These are phyloP conservation scores for Enteromius fasciolatus DNA, from an alignment of 2,797 vertebrate species.

Conservation along the genomic window DNA sequence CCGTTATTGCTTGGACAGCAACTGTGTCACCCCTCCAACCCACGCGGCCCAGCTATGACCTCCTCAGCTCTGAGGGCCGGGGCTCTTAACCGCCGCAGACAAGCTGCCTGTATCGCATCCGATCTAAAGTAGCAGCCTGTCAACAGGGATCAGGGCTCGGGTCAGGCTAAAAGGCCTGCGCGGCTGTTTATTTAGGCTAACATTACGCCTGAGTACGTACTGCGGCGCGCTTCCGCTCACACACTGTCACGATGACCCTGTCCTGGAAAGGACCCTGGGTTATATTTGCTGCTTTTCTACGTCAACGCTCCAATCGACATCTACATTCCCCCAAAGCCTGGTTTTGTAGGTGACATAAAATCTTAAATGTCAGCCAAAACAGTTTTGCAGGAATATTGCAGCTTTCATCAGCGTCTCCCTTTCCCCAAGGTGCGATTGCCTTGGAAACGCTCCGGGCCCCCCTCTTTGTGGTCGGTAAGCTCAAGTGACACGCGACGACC, in stretches of 20 bases:
- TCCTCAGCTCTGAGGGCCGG: conserved; percentile 66
- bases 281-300: neutral
- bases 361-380: conserved; percentile 50
- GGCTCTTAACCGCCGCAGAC: conserved; percentile 73
- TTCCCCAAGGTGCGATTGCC: conserved; percentile 40
- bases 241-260: conserved; percentile 13
- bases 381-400: conserved; percentile 27
- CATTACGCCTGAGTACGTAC: conserved; percentile 25
- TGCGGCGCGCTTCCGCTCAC: neutral
- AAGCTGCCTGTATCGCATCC: conserved; percentile 63
- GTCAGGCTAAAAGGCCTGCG: conserved; percentile 37
- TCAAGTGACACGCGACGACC: conserved; percentile 53
- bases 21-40: conserved; percentile 63
- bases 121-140: conserved; percentile 72
- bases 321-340: conserved; percentile 35
- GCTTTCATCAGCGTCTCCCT: conserved; percentile 50
- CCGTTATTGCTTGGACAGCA: conserved; percentile 70
- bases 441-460: conserved; percentile 60
- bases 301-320: neutral
- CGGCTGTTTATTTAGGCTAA: conserved; percentile 48
- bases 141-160: conserved; percentile 70
- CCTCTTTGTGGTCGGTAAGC: conserved; percentile 44
- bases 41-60: conserved; percentile 70
- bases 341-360: conserved; percentile 35
- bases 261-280: neutral